These are phyloP conservation scores for Poecilus cupreus DNA, from an alignment of 2,888 invertebrate species.

Conservation along the genomic window DNA sequence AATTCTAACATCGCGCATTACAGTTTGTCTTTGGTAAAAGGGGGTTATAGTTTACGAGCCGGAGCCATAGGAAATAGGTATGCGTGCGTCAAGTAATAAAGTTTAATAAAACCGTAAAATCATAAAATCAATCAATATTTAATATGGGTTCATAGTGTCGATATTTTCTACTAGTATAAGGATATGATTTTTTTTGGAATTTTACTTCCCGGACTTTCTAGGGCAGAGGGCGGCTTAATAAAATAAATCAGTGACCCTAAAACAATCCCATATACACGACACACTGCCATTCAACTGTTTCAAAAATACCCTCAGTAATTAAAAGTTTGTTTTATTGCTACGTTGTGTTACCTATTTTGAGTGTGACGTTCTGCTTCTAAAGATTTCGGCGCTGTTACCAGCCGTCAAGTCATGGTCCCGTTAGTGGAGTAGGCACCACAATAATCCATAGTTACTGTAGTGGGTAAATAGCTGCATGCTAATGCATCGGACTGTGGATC, in stretches of 20 bases:
- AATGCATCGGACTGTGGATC: no score
- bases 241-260: neutral
- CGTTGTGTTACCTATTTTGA: no score
- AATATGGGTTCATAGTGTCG: neutral
- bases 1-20: neutral
- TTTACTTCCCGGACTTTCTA: neutral
- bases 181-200: neutral
- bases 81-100: no score
- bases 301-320: no score
- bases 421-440: no score
- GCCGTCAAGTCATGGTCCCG: no score
- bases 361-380: no score
- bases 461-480: no score
- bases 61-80: neutral
- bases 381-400: no score
- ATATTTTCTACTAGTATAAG: neutral
- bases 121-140: constrained; percentile 25
- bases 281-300: neutral
- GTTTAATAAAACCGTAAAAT: neutral
- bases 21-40: neutral
- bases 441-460: no score
- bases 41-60: neutral
- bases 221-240: neutral
- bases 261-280: neutral
- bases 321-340: no score